Percentiles rank a stretch among this genome's conserved stretches.
These are phyloP conservation scores for Drosophila austrosaltans DNA, from an alignment of 2,888 invertebrate species.

Conservation along the genomic window DNA sequence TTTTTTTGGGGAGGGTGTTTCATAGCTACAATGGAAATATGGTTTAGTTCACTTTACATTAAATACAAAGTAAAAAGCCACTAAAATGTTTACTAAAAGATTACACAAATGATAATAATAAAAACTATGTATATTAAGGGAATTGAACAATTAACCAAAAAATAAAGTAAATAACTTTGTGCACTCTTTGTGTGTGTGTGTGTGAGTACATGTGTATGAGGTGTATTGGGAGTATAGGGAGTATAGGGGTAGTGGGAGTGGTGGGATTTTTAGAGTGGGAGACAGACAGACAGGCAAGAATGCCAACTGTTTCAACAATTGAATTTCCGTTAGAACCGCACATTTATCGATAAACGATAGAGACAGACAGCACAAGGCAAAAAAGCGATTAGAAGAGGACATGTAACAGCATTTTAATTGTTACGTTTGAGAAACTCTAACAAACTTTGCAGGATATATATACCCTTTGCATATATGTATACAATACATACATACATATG, in stretches of 20 bases:
- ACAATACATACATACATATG: conserved; percentile 32
- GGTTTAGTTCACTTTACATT: conserved; percentile 11
- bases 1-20: background rate
- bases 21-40: conserved; percentile 32
- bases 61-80: conserved; percentile 19
- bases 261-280: background rate
- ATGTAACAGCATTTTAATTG: conserved; percentile 24
- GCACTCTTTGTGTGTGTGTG: conserved; percentile 33
- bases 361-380: background rate
- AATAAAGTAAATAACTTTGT: conserved; percentile 32
- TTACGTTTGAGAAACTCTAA: background rate
- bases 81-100: conserved; percentile 23
- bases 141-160: conserved; percentile 2
- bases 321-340: conserved; percentile 23
- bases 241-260: conserved; percentile 2
- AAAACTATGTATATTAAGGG: conserved; percentile 14
- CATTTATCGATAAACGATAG: conserved; percentile 14
- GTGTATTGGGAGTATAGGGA: conserved; percentile 9
- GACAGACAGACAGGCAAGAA: conserved; percentile 14
- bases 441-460: background rate
- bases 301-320: conserved; percentile 1
- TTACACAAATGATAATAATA: conserved; percentile 2
- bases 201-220: conserved; percentile 14
- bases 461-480: background rate
- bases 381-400: background rate